A percentile compares a stretch with the other conserved stretches of the same genome.
Conservation (phyloP, 2,113 vertebrate species). For the Petrocephalus zakoni region DNA sequence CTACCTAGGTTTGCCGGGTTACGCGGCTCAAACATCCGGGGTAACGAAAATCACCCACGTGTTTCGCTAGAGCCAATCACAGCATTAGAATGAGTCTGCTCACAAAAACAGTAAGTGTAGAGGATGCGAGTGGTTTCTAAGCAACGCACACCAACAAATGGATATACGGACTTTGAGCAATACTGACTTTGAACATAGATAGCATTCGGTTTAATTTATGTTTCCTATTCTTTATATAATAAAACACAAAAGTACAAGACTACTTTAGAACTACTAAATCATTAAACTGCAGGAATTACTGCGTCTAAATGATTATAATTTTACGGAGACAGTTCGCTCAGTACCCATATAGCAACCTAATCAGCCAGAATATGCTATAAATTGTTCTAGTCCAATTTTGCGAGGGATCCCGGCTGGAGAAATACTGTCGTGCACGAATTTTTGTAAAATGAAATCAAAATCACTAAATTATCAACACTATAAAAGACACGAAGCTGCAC, state of each 20-base stretch:
- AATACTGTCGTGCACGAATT: neutral
- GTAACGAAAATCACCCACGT: neutral
- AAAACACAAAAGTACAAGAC: neutral
- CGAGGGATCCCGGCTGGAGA: neutral
- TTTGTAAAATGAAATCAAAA: neutral
- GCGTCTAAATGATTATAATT: neutral
- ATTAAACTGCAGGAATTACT: neutral
- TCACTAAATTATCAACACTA: neutral
- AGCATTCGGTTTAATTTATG: neutral
- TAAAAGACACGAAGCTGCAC: neutral
- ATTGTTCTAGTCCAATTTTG: neutral
- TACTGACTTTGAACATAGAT: neutral
- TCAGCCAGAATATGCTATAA: neutral
- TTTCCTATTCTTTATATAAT: neutral
- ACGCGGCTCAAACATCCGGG: conserved; percentile 6
- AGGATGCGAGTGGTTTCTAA: conserved; percentile 39
- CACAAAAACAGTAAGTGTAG: conserved; percentile 16
- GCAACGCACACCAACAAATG: conserved; percentile 48
- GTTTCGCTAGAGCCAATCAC: conserved; percentile 2
- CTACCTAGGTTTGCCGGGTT: neutral
- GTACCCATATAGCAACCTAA: neutral
- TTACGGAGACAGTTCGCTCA: neutral
- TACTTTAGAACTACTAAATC: neutral
- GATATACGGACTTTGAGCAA: neutral
- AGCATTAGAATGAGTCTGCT: conserved; percentile 31